Conservation (phyloP, 2,888 invertebrate species). For the Orthosia gothica region DNA sequence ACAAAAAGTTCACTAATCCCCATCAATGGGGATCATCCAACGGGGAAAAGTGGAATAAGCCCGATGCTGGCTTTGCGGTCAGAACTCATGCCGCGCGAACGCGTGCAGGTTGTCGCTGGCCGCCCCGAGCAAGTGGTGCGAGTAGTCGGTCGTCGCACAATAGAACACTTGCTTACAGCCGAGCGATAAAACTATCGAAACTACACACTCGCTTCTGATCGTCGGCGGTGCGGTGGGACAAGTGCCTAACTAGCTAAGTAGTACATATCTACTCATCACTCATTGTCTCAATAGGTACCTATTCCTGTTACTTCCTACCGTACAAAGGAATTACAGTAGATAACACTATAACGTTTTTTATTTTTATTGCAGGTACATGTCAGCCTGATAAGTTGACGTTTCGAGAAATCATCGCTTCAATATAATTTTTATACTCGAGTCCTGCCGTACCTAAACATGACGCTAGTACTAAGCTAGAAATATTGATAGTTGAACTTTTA, state of each 20-base stretch:
- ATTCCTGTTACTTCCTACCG: background rate
- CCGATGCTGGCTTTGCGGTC: no score
- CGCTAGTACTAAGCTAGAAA: slow-evolving; percentile 57
- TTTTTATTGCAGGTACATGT: slow-evolving; percentile 72
- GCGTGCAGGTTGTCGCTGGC: no score
- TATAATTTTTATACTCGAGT: slow-evolving; percentile 53
- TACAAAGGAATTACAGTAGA: slow-evolving; percentile 20
- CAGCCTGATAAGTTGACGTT: slow-evolving; percentile 56
- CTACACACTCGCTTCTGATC: no score
- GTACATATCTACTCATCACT: background rate
- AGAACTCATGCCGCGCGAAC: no score
- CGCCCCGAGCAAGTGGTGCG: no score
- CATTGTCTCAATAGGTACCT: slow-evolving; percentile 1
- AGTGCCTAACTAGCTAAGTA: slow-evolving; percentile 8
- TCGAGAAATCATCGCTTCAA: slow-evolving; percentile 54
- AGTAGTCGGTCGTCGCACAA: no score
- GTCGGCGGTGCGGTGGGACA: background rate
- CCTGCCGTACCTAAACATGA: slow-evolving; percentile 55
- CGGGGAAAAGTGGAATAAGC: no score
- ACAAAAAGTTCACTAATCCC: no score
- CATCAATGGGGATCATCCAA: no score
- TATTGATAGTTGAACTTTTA: slow-evolving; percentile 53
- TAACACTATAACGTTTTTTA: slow-evolving; percentile 38
- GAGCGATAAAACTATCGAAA: no score
- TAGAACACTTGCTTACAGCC: no score